These are phyloP conservation scores for Acleris cristana DNA, from an alignment of 2,888 invertebrate species.

Conservation along the genomic window DNA sequence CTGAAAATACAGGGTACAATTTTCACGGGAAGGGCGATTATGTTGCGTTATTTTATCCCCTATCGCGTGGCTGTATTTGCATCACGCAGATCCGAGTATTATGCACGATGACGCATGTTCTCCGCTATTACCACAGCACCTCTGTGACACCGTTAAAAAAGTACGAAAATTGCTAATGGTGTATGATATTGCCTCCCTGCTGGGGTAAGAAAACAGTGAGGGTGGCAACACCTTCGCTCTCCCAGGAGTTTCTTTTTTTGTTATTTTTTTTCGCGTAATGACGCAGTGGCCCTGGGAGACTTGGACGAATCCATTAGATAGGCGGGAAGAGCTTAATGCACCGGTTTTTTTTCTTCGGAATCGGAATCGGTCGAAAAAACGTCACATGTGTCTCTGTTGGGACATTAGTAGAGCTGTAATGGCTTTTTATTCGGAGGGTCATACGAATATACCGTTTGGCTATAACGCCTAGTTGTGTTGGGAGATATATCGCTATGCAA, in stretches of 20 bases:
- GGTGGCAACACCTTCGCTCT: conserved; percentile 78
- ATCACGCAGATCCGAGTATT: conserved; percentile 9
- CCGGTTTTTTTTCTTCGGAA: conserved; percentile 64
- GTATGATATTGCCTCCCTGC: conserved; percentile 85
- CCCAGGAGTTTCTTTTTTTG: conserved; percentile 73
- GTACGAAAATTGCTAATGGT: conserved; percentile 84
- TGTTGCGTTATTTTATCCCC: no score
- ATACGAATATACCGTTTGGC: conserved; percentile 21
- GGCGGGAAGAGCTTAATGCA: conserved; percentile 80
- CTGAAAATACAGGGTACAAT: not conserved
- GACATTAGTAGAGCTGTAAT: conserved; percentile 69
- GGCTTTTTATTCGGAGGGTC: conserved; percentile 54
- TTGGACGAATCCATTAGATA: conserved; percentile 82
- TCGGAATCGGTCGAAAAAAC: conserved; percentile 64
- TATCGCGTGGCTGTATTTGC: conserved; percentile 3
- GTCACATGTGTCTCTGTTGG: conserved; percentile 65
- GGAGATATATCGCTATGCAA: not conserved
- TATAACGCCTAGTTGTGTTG: conserved; percentile 12
- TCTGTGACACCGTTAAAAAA: conserved; percentile 83
- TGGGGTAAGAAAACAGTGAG: conserved; percentile 78
- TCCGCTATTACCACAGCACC: conserved; percentile 41
- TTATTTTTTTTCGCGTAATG: conserved; percentile 78
- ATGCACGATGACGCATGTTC: conserved; percentile 31
- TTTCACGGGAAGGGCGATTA: no score
- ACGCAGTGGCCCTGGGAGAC: conserved; percentile 79